Conservation (phyloP, 2,888 invertebrate genomes). For the Meganola albula region DNA sequence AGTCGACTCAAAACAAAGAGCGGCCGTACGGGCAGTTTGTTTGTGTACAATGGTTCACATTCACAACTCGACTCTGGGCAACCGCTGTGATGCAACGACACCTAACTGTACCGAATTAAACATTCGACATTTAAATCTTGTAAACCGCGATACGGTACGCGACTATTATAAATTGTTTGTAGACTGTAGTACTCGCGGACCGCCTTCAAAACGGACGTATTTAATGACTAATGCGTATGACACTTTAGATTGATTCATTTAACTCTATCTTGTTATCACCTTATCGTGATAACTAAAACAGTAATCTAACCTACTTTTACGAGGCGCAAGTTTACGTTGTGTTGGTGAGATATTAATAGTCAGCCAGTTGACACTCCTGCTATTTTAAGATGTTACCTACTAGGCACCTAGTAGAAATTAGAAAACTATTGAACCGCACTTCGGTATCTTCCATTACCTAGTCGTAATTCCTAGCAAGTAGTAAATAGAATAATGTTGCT, state of each 20-base stretch:
- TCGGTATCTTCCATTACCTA: no score
- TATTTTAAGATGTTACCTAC: constrained; percentile 36
- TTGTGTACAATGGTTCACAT: constrained; percentile 45
- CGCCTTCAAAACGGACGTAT: constrained; percentile 30
- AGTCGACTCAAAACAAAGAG: constrained; percentile 65
- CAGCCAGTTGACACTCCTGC: constrained; percentile 52
- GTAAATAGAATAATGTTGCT: no score
- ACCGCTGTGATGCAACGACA: constrained; percentile 54
- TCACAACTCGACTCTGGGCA: constrained; percentile 29
- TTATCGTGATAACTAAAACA: constrained; percentile 53
- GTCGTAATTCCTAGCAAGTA: no score
- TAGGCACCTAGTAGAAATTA: no score
- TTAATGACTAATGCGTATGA: constrained; percentile 13
- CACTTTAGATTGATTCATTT: constrained; percentile 31
- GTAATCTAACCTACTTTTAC: constrained; percentile 60
- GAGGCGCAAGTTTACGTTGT: constrained; percentile 35
- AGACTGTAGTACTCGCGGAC: no score
- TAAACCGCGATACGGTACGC: constrained; percentile 23
- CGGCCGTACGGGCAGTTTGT: constrained; percentile 65
- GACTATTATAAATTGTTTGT: constrained; percentile 21
- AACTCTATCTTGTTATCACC: constrained; percentile 46
- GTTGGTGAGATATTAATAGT: constrained; percentile 40
- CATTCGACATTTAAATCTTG: constrained; percentile 50
- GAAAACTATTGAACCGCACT: no score
- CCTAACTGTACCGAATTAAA: constrained; percentile 58